Evolutionary conservation across 2,797 vertebrate genomes (phyloP), one percentile per base, ranked within the genome.

Genomic region (Epinephelus coioides): DNA sequence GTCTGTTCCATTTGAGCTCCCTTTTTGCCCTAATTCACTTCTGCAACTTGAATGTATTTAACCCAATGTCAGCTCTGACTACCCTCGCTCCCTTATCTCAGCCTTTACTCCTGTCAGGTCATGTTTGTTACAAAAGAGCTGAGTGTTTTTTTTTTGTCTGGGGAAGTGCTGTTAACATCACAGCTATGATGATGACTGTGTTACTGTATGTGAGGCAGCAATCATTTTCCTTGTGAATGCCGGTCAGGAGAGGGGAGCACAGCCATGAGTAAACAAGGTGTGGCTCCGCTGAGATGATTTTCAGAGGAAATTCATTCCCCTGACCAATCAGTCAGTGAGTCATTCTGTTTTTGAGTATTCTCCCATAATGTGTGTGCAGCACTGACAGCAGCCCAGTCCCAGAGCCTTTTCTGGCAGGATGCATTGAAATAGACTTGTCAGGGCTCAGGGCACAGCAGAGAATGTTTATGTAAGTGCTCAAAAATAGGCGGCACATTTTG

Each of bases 11-110:
- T 89, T 92, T 46, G 34, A 82, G 73, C 89, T 88, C 89, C 86
- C 76, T 83, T 91, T 91, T 92, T 88, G 78, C 88, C 89, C 86
- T 91, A 83, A 91, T 93, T 94, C 91, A 90, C 82, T 91, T 81
- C 86, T 87, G 89, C 79, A 84, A 80, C 85, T 89, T 73, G 27
- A 87, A 90, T 83, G 87, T 82, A 83, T 94, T 94, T 93, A 95
- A 90, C 90, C 93, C 83, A 84, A 75, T 87, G 91, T 93, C 93
- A 91, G 68, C 76, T 78, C 74, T 34, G 79, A 81, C 88, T 89
- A 76, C 84, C 83, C 76, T 61, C 13, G 68, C 78, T 83, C 86
- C 88, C 84, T 88, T 81, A 72, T 90, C 76, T 54, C 73, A 84
- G 89, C 86, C 81, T 83, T 88, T 89, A 86, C 77, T 89, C 84